These are phyloP conservation scores for Chrysodeixis includens DNA, from an alignment of 2,888 invertebrate genomes.

Conservation along the genomic window DNA sequence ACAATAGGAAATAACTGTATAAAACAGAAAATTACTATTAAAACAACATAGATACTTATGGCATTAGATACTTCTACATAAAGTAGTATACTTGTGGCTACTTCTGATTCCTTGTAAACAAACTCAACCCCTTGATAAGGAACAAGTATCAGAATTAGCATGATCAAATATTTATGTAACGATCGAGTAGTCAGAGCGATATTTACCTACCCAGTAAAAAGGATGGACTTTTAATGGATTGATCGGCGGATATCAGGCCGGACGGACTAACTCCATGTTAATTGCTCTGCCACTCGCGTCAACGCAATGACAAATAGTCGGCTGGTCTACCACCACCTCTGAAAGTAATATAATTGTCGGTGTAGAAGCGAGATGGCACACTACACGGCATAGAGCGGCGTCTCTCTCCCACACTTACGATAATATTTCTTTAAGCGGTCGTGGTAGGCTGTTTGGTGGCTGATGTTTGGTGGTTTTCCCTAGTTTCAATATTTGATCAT, in stretches of 20 bases:
- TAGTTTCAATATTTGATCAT: conserved; percentile 44
- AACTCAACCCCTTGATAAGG: background rate
- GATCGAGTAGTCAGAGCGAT: conserved; percentile 16
- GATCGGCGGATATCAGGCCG: conserved; percentile 58
- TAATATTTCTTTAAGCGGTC: too few species aligned
- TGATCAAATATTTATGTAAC: conserved; percentile 12
- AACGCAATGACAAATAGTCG: conserved; percentile 61
- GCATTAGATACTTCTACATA: too few species aligned
- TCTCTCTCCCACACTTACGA: too few species aligned
- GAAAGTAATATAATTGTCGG: too few species aligned
- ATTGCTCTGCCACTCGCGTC: conserved; percentile 59
- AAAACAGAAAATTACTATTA: too few species aligned
- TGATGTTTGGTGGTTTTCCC: conserved; percentile 28
- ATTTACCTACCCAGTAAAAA: conserved; percentile 31
- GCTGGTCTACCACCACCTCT: too few species aligned
- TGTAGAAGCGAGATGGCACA: too few species aligned
- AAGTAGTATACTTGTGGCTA: too few species aligned
- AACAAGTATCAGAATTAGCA: background rate
- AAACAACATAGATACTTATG: too few species aligned
- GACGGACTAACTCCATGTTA: conserved; percentile 58
- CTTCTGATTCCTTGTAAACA: background rate
- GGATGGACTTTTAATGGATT: conserved; percentile 50
- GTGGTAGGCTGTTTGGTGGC: too few species aligned
- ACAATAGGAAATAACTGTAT: too few species aligned
- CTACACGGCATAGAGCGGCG: too few species aligned